Percentiles rank a stretch among this genome's conserved stretches.
Evolutionary conservation across 2,888 invertebrate species (phyloP).

Genomic region (Parnassius glacialis): DNA sequence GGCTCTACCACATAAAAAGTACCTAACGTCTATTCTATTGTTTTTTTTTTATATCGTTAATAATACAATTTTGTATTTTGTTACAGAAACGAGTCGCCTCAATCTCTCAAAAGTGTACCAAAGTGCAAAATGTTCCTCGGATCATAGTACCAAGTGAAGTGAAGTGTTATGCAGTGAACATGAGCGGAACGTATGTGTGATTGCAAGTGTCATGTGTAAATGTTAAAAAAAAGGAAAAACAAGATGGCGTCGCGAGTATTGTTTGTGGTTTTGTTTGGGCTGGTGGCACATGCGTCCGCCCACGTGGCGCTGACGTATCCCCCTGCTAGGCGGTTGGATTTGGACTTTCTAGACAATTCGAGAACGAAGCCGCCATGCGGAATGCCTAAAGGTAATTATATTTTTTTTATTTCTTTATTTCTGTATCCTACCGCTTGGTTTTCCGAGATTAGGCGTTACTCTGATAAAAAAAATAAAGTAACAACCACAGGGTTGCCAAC

Average conservation of each 20-base stretch:
- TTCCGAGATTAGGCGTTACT: too few relatives aligned
- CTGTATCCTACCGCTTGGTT: too few relatives aligned
- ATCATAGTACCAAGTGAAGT: constrained; percentile 1
- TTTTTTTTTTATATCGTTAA: too few relatives aligned
- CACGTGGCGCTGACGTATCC: constrained; percentile 96
- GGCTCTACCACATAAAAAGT: too few relatives aligned
- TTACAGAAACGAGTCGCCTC: constrained; percentile 9
- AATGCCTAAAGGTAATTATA: constrained; percentile 92
- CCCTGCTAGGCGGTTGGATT: constrained; percentile 91
- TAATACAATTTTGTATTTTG: constrained; percentile 5
- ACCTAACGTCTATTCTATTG: too few relatives aligned
- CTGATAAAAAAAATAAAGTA: too few relatives aligned
- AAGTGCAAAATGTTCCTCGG: not conserved
- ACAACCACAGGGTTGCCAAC: too few relatives aligned
- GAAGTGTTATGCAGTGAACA: constrained; percentile 10
- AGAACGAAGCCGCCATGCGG: constrained; percentile 96
- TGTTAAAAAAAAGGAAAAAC: constrained; percentile 5
- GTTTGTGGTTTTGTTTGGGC: constrained; percentile 41
- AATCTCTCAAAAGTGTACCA: not conserved
- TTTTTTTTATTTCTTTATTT: too few relatives aligned
- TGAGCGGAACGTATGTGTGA: constrained; percentile 11
- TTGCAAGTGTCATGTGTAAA: constrained; percentile 1
- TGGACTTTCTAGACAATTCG: constrained; percentile 95
- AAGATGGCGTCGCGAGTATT: constrained; percentile 55
- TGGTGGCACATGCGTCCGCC: constrained; percentile 53